Percentiles rank a stretch among this genome's conserved stretches.
Conservation (phyloP, 2,888 invertebrate species). For the Agelastica alni region DNA sequence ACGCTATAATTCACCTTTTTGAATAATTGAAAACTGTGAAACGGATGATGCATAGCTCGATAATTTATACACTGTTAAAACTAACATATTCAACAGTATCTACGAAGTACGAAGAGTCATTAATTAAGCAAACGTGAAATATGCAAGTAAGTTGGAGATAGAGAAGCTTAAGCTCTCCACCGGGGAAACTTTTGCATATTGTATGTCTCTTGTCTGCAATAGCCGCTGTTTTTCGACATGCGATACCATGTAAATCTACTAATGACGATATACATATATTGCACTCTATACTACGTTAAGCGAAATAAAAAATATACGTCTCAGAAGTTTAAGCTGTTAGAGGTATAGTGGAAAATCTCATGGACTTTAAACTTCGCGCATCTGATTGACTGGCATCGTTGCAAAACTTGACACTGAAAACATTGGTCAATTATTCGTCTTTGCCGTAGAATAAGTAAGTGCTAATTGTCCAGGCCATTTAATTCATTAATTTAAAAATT, state of each 20-base stretch:
- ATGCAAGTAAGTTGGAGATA: background rate
- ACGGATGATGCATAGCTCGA: background rate
- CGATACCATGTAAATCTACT: background rate
- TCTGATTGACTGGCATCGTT: too few relatives aligned
- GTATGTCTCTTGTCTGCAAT: background rate
- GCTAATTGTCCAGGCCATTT: too few relatives aligned
- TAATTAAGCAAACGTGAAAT: background rate
- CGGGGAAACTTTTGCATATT: conserved; percentile 1
- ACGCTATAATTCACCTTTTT: conserved; percentile 9
- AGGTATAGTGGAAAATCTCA: too few relatives aligned
- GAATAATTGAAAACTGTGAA: conserved; percentile 6
- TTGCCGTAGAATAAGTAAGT: too few relatives aligned
- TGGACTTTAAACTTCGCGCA: too few relatives aligned
- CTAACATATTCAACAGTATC: conserved; percentile 1
- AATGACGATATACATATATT: too few relatives aligned
- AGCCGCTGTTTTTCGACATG: background rate
- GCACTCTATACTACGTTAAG: too few relatives aligned
- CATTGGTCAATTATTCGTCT: too few relatives aligned
- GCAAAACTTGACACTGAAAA: too few relatives aligned
- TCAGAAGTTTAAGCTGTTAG: too few relatives aligned
- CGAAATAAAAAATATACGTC: too few relatives aligned
- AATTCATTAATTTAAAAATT: too few relatives aligned
- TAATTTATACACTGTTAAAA: conserved; percentile 19
- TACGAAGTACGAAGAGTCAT: conserved; percentile 1
- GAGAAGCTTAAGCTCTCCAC: background rate